Evolutionary conservation across 2,797 vertebrate genomes (phyloP).

Genomic region (Tokudaia muenninki): DNA sequence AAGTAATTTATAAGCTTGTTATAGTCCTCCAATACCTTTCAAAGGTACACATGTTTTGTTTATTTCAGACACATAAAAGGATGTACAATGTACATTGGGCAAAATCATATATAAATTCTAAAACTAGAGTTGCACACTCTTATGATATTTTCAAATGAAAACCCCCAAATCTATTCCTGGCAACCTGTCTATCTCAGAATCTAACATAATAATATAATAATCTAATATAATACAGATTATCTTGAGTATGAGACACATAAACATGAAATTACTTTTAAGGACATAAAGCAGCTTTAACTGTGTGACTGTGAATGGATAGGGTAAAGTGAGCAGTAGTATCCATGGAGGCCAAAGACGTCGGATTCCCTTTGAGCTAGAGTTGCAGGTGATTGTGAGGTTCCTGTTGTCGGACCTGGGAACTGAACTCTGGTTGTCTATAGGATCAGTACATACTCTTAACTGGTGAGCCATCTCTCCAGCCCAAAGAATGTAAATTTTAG

Average conservation of each 20-base stretch:
- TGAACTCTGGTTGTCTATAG: not conserved
- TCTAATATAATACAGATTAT: not conserved
- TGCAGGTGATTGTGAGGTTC: not conserved
- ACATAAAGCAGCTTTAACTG: not conserved
- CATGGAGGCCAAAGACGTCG: not conserved
- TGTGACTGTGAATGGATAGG: not conserved
- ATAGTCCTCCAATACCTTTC: not conserved
- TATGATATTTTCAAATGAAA: slow-evolving; percentile 33
- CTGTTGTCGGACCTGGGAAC: not conserved
- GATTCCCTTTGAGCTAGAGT: not conserved
- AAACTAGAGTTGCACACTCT: not conserved
- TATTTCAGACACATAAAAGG: not conserved
- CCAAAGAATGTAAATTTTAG: not conserved
- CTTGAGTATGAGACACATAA: slow-evolving; percentile 6
- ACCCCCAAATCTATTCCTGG: not conserved
- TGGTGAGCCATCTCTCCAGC: not conserved
- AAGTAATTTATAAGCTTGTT: not conserved
- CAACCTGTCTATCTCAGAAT: not conserved
- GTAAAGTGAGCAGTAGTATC: not conserved
- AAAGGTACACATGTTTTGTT: not conserved
- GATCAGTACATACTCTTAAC: not conserved
- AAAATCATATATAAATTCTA: not conserved
- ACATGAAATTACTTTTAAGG: not conserved
- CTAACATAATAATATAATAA: too few relatives aligned
- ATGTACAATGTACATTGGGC: not conserved